phyloP scores from a whole-genome alignment of 2,888 invertebrate species.

The Caenorhabditis sp. region DNA sequence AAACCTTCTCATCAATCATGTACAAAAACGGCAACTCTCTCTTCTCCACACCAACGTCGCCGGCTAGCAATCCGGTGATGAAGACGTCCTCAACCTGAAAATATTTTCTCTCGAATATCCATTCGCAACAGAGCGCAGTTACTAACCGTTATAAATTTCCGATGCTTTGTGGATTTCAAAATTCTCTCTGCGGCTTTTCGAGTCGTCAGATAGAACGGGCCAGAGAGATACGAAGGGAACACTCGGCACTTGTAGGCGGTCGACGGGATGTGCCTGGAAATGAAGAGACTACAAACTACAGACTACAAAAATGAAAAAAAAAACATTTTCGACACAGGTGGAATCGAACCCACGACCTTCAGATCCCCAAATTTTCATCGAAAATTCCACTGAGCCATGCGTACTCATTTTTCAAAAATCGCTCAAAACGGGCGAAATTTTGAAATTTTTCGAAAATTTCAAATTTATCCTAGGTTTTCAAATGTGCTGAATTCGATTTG shows the following conservation, averaged over 20 bases:
- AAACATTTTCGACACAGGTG: too few species aligned
- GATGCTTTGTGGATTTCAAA: slow-evolving; percentile 25
- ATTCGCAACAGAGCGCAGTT: not conserved
- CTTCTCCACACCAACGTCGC: slow-evolving; percentile 47
- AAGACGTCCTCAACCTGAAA: slow-evolving; percentile 40
- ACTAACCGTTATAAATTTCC: slow-evolving; percentile 40
- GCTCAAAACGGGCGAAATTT: not conserved
- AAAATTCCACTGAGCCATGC: too few species aligned
- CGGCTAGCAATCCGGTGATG: slow-evolving; percentile 49
- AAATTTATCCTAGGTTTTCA: too few species aligned
- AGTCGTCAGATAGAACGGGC: slow-evolving; percentile 27
- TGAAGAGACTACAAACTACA: not conserved
- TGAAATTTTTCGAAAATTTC: too few species aligned
- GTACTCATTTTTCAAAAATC: too few species aligned
- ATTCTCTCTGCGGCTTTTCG: slow-evolving; percentile 32
- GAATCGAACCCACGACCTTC: too few species aligned
- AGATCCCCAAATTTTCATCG: not conserved
- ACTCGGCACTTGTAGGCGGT: slow-evolving; percentile 33
- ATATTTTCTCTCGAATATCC: not conserved
- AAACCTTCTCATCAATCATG: slow-evolving; percentile 10
- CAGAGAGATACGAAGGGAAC: slow-evolving; percentile 34
- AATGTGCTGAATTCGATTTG: not conserved
- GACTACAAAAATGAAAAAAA: not conserved
- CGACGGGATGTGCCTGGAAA: slow-evolving; percentile 19
- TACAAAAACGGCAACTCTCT: slow-evolving; percentile 14